Percentiles rank a stretch among this genome's conserved stretches.
Evolutionary conservation across 2,797 vertebrate species (phyloP).

Genomic region (Poecilia velifera): DNA sequence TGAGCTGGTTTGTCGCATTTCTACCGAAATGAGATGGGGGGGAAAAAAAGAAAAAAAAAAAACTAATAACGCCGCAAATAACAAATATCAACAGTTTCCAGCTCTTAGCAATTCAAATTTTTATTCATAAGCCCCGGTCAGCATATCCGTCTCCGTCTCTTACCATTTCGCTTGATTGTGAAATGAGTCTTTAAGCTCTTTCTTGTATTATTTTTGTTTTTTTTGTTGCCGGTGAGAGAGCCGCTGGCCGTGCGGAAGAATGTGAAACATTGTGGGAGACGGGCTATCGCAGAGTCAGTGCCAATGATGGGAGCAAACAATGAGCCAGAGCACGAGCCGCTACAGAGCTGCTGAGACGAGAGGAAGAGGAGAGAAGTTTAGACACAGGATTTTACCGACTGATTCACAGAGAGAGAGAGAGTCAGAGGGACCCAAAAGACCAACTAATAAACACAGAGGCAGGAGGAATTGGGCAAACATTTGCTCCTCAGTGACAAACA

Average conservation of each 20-base stretch:
- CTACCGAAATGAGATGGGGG: constrained; percentile 23
- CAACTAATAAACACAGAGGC: constrained; percentile 31
- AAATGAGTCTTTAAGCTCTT: not conserved
- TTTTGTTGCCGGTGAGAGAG: constrained; percentile 6
- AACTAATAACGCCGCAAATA: constrained; percentile 21
- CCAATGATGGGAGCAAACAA: constrained; percentile 51
- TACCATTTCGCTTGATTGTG: not conserved
- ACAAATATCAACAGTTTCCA: constrained; percentile 27
- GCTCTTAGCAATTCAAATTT: constrained; percentile 1
- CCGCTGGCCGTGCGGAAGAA: constrained; percentile 13
- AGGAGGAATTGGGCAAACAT: constrained; percentile 6
- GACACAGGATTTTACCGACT: constrained; percentile 31
- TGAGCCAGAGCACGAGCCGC: constrained; percentile 37
- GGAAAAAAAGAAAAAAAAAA: not conserved
- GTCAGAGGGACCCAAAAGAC: constrained; percentile 23
- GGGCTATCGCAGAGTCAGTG: constrained; percentile 38
- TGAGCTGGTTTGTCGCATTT: constrained; percentile 23
- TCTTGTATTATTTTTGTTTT: not conserved
- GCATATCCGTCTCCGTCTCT: constrained; percentile 6
- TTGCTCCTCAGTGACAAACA: constrained; percentile 1
- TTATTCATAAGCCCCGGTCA: not conserved
- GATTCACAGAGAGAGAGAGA: constrained; percentile 33
- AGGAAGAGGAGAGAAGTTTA: constrained; percentile 45
- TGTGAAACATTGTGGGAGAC: constrained; percentile 53
- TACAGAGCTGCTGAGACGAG: constrained; percentile 44